Base-by-base conservation (phyloP, 2,113 vertebrate species). In the Pao palembangensis region DNA sequence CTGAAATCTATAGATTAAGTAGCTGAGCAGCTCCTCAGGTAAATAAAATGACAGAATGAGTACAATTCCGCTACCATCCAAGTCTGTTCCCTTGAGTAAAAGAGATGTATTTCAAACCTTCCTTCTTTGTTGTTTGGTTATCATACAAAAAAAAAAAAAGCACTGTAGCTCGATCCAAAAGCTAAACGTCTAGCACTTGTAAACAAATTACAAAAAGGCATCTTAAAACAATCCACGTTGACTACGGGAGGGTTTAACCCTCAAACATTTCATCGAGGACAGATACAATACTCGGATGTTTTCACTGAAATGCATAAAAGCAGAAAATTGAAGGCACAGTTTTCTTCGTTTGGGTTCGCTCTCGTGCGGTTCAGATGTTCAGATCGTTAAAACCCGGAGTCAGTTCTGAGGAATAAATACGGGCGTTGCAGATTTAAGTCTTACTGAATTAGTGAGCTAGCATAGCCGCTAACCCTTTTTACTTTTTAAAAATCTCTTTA, bases 51-150 rank as follows among this genome's bases (percentile, higher is more conserved):
- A 58, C 60, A 50, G 63, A 67, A 61, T 64, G 21, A 69, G 42
- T 58, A 60, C 50, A 60, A 59, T 1, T 41, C 50, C 49, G 19
- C 55, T 56, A 58, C 48, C 63, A 61, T 47, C 46, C 58, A 21
- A 74, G 53, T 65, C 73, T 20, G 55, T 74, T 53, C 69, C 69
- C 68, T 80, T 61, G 48, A 76, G 60, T 60, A 71, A 81, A 41
- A 67, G 60, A 83, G 51, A 73, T 64, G 28, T 47, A 67, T 76
- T 82, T 75, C 54, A 68, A 67, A 75, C n/a, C 56, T 41, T 64
- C 58, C n/a, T 69, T 31, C 46, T 83, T 73, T 64, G 74, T 79
- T 61, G 38, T 87, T 85, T 82, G 75, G 76, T 85, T 85, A 66
- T 61, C 55, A 61, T 67, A 73, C 55, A 59, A 48, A 58, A 67